These are phyloP conservation scores for Psephotus haematonotus DNA, from an alignment of 2,113 vertebrate genomes.

Conservation along the genomic window DNA sequence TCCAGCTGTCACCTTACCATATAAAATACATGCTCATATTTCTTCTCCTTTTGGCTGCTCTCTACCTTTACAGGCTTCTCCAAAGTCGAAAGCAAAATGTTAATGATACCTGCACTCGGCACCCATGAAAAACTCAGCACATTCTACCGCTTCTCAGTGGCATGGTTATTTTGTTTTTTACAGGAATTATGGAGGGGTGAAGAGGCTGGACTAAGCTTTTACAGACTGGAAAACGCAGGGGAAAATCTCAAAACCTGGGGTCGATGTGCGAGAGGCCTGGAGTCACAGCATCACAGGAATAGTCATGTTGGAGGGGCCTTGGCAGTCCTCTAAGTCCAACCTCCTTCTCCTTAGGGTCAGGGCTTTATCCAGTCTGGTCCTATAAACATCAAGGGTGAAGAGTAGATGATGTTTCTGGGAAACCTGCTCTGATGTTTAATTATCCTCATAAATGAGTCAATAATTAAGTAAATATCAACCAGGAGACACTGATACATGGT, in stretches of 20 bases:
- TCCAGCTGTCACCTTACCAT: neutral
- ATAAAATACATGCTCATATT: neutral
- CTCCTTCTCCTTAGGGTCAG: neutral
- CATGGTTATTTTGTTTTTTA: neutral
- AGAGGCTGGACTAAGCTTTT: neutral
- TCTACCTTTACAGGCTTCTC: neutral
- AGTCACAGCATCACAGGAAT: neutral
- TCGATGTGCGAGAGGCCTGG: neutral
- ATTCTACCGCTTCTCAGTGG: neutral
- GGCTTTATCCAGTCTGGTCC: neutral
- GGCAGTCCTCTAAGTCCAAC: neutral
- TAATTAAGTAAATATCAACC: neutral
- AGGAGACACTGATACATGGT: neutral
- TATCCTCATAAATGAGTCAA: neutral
- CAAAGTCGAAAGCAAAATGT: neutral
- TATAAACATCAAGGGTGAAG: neutral
- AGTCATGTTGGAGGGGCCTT: neutral
- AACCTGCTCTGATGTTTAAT: neutral
- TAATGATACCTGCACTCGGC: neutral
- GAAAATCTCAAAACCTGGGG: neutral
- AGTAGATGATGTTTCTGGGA: neutral
- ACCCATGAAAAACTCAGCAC: neutral
- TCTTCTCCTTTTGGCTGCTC: neutral
- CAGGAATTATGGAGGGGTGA: neutral
- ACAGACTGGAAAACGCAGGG: neutral